Evolutionary conservation across 2,888 invertebrate genomes (phyloP).

Genomic region (Pandemis cinnamomeana): DNA sequence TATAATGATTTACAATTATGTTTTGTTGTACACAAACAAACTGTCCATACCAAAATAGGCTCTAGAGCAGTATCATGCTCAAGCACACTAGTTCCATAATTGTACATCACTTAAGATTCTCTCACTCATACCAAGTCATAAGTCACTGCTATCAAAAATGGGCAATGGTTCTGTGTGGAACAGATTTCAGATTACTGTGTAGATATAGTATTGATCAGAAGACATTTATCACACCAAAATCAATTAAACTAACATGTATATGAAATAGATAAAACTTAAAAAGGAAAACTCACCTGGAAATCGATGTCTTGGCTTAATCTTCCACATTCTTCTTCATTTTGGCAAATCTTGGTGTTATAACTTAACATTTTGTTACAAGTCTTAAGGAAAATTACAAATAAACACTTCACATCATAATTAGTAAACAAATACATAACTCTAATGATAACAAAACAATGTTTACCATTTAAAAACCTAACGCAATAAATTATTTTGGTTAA

Average conservation of each 20-base stretch:
- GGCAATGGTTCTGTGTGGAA: neutral
- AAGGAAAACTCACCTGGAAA: slow-evolving; percentile 25
- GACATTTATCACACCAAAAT: neutral
- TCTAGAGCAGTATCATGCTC: neutral
- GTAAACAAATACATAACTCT: neutral
- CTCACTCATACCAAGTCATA: neutral
- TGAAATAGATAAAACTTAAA: neutral
- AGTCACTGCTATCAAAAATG: neutral
- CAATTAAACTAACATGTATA: neutral
- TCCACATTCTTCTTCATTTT: slow-evolving; percentile 17
- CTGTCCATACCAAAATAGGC: no score
- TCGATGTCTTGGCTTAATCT: neutral
- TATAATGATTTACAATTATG: no score
- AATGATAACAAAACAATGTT: neutral
- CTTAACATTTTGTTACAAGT: slow-evolving; percentile 22
- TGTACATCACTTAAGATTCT: neutral
- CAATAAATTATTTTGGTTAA: slow-evolving; percentile 5
- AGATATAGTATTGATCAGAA: neutral
- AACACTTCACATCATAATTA: neutral
- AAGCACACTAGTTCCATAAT: neutral
- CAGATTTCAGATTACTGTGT: neutral
- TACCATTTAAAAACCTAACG: neutral
- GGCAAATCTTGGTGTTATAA: slow-evolving; percentile 25
- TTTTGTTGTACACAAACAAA: no score
- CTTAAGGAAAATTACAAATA: slow-evolving; percentile 8